Evolutionary conservation across 2,113 vertebrate species (phyloP), one percentile per base, ranked within the genome.

Genomic region (Nibea albiflora): DNA sequence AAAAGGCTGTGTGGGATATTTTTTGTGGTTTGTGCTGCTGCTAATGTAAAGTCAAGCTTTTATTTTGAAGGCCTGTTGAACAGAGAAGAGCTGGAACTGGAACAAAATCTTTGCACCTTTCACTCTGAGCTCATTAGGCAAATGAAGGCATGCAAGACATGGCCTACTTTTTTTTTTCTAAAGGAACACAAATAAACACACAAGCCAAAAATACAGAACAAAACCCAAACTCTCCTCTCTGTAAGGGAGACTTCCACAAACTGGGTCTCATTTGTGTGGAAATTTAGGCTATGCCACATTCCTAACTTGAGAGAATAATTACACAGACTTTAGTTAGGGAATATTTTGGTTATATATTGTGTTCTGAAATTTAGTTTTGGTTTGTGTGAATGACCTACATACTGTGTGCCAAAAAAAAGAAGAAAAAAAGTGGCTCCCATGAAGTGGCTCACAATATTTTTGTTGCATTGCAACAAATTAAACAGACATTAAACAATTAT

Each of bases 151-250:
- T 65, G 52, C 52, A 58, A 15, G 46, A 9, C 57, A 46, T 62
- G 76, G 66, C 66, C 76, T 63, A 54, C 66, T 64, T 78, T 58
- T 50, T 58, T 50, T 26, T 19, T 15, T 46, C 44, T 42, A 12
- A 26, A 52, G 16, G 7, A 52, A 70, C 62, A 71, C 58, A 70
- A 71, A 69, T 47, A 28, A 52, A 69, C 76, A 63, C 76, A 63
- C 28, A n/a, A 16, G 70, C 56, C 56, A 31, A 60, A 20, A 60
- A 60, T 72, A 69, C n/a, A 62, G 57, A 53, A 28, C 7, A 63
- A 70, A 53, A 69, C 17, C 46, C 24, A 17, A 70, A n/a, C n/a
- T 22, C 3, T 63, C 5, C 19, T 28, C 7, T 0, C 17, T 16
- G 16, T 19, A 46, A 46, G 35, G 46, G 3, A 44, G 1, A 4